phyloP scores from a whole-genome alignment of 2,113 vertebrate genomes.

The Tachuris rubrigastra region DNA sequence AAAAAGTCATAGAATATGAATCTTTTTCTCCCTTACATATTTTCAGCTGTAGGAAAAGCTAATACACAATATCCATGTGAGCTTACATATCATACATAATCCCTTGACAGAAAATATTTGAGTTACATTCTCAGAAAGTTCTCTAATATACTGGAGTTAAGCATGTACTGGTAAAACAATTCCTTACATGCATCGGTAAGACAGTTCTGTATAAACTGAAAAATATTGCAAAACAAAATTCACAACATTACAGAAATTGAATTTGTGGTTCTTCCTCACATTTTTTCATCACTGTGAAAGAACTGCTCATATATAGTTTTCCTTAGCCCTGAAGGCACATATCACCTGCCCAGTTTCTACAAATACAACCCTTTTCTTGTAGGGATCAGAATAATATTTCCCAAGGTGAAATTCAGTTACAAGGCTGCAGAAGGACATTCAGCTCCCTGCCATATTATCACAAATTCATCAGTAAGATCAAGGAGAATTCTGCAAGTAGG shows the following conservation, averaged over 20 bases:
- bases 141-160: not conserved
- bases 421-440: not conserved
- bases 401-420: not conserved
- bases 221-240: not conserved
- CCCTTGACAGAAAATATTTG: not conserved
- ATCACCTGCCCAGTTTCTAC: not conserved
- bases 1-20: not conserved
- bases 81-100: not conserved
- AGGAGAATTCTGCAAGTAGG: not conserved
- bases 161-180: not conserved
- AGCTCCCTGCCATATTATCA: not conserved
- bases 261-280: not conserved
- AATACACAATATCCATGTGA: not conserved
- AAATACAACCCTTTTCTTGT: not conserved
- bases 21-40: not conserved
- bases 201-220: not conserved
- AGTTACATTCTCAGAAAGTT: not conserved
- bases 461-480: constrained; percentile 32
- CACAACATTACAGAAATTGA: not conserved
- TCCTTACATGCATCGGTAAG: not conserved
- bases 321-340: not conserved
- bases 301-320: not conserved
- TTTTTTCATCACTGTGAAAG: not conserved
- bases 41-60: not conserved
- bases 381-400: not conserved